Conservation (phyloP, 1,140 invertebrate species). For the Drosophila malerkotliana region DNA sequence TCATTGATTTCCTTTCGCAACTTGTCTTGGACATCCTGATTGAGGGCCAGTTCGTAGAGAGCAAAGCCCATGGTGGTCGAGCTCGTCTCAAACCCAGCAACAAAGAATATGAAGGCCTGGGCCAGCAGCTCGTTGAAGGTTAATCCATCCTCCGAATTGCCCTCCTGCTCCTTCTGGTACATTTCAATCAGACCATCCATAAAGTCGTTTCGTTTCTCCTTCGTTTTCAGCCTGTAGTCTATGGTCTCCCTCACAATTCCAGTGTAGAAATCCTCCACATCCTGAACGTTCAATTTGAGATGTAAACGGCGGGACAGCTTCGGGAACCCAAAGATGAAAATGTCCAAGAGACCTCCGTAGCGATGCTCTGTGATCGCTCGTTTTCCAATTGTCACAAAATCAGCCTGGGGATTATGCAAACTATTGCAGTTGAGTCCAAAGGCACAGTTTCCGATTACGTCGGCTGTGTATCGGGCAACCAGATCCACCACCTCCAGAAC, state of each 20-base stretch:
- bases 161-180: constrained; percentile 60
- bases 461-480: constrained; percentile 83
- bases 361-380: constrained; percentile 56
- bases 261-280: constrained; percentile 84
- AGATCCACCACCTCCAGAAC: constrained; percentile 79
- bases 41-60: constrained; percentile 86
- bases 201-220: constrained; percentile 85
- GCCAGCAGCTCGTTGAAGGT: constrained; percentile 83
- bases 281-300: constrained; percentile 61
- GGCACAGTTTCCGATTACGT: constrained; percentile 84
- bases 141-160: constrained; percentile 54
- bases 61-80: constrained; percentile 87
- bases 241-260: constrained; percentile 84
- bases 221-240: constrained; percentile 84
- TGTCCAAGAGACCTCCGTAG: constrained; percentile 39
- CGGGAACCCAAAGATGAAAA: constrained; percentile 59
- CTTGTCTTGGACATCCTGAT: constrained; percentile 87
- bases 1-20: constrained; percentile 86
- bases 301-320: constrained; percentile 42
- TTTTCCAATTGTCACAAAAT: constrained; percentile 84
- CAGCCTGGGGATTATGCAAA: constrained; percentile 81
- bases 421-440: constrained; percentile 84
- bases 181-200: constrained; percentile 86
- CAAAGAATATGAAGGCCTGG: constrained; percentile 87
- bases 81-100: constrained; percentile 90